Conservation (phyloP, 2,113 vertebrate species). For the Hypomesus transpacificus region DNA sequence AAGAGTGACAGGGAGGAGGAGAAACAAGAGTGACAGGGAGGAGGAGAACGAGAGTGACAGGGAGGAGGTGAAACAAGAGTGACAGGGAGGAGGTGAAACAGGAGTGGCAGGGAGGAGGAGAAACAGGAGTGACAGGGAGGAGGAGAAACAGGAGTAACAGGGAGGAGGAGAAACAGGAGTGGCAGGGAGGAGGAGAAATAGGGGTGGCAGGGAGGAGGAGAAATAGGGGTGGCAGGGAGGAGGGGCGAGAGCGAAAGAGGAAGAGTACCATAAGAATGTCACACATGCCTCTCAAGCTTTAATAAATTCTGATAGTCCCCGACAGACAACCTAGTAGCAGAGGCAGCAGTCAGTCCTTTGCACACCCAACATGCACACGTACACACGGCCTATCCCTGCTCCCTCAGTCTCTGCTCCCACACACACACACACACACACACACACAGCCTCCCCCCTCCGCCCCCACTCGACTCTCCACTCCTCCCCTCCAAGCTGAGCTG, state of each 20-base stretch:
- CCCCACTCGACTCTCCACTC: neutral
- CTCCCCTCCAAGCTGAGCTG: too few relatives aligned
- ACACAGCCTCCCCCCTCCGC: neutral
- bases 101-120: too few relatives aligned
- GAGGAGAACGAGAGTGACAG: neutral
- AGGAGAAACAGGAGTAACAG: neutral
- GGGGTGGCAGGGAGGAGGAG: neutral
- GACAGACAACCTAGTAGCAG: too few relatives aligned
- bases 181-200: neutral
- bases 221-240: neutral
- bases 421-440: neutral
- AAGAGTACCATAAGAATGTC: neutral
- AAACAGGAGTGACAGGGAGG: neutral
- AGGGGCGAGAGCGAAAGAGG: neutral
- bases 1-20: neutral
- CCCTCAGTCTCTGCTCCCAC: neutral
- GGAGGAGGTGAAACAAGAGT: neutral
- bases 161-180: neutral
- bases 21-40: neutral
- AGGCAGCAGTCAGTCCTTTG: neutral
- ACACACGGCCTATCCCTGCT: neutral
- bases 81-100: too few relatives aligned
- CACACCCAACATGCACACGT: neutral
- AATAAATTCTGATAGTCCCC: too few relatives aligned
- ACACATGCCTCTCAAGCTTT: too few relatives aligned